Evolutionary conservation across 35 echinoderm and acorn worm species (phyloP).

Genomic region (Lytechinus pictus): DNA sequence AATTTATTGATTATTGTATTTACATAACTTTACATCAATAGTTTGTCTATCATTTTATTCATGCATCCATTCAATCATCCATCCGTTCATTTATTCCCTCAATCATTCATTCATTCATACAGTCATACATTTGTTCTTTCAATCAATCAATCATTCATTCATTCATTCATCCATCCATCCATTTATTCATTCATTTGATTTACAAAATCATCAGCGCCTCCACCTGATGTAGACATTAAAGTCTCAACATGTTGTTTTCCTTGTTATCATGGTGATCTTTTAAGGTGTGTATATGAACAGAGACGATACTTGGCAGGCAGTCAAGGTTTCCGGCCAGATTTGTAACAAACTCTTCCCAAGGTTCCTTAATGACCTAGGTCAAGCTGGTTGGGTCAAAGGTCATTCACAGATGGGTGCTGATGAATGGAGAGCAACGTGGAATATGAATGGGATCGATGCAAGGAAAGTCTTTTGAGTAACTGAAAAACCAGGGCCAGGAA

Average conservation of each 20-base stretch:
- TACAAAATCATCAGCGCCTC: too few species aligned
- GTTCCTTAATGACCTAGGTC: slow-evolving; percentile 69
- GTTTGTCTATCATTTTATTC: too few species aligned
- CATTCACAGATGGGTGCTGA: slow-evolving; percentile 69
- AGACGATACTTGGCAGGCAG: slow-evolving; percentile 60
- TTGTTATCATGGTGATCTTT: neutral
- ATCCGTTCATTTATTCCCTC: too few species aligned
- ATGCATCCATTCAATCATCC: too few species aligned
- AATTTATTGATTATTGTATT: too few species aligned
- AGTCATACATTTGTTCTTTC: too few species aligned
- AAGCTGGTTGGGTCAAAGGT: slow-evolving; percentile 79
- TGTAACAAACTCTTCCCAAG: slow-evolving; percentile 81
- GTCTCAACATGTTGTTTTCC: neutral
- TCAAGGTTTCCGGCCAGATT: slow-evolving; percentile 51
- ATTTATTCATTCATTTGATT: too few species aligned
- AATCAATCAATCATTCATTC: too few species aligned
- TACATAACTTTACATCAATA: too few species aligned
- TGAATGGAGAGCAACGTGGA: slow-evolving; percentile 95
- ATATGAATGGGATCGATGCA: slow-evolving; percentile 58
- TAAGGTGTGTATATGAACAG: slow-evolving; percentile 18
- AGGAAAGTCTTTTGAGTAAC: slow-evolving; percentile 70
- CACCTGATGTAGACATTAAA: neutral
- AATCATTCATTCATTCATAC: too few species aligned
- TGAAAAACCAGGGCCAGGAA: neutral
- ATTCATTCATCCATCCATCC: too few species aligned